phyloP scores from a whole-genome alignment of 2,797 vertebrate species.

The Muraenolepis orangiensis region DNA sequence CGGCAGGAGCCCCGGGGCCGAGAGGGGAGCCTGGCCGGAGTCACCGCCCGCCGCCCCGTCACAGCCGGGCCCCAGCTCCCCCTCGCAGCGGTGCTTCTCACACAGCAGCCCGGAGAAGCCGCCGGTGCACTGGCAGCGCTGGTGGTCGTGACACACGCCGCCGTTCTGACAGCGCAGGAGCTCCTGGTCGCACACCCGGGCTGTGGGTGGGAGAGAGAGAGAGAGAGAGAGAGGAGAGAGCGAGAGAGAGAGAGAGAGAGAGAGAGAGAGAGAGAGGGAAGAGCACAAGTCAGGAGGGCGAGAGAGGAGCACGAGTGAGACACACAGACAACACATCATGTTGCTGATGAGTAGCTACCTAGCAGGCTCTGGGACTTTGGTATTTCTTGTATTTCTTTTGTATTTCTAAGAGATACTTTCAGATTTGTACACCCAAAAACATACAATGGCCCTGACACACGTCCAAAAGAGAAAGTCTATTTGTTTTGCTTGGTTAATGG shows the following conservation, averaged over 20 bases:
- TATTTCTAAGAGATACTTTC: background rate
- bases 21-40: conserved; percentile 60
- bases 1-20: conserved; percentile 21
- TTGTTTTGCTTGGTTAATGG: background rate
- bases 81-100: conserved; percentile 85
- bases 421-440: background rate
- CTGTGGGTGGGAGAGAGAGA: conserved; percentile 65
- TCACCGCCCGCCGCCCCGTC: conserved; percentile 37
- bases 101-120: conserved; percentile 87
- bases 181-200: conserved; percentile 93
- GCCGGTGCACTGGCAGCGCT: conserved; percentile 83
- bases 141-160: conserved; percentile 87
- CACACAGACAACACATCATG: background rate
- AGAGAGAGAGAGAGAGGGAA: background rate
- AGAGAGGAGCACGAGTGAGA: background rate
- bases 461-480: background rate
- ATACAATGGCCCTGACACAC: background rate
- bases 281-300: background rate
- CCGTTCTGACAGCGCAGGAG: conserved; percentile 95
- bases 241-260: background rate
- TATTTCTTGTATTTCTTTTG: background rate
- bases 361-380: background rate
- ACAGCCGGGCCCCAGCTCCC: conserved; percentile 80
- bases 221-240: conserved; percentile 50
- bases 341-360: background rate